Base-by-base conservation (phyloP, 2,888 invertebrate genomes). In the Erebia palarica region DNA sequence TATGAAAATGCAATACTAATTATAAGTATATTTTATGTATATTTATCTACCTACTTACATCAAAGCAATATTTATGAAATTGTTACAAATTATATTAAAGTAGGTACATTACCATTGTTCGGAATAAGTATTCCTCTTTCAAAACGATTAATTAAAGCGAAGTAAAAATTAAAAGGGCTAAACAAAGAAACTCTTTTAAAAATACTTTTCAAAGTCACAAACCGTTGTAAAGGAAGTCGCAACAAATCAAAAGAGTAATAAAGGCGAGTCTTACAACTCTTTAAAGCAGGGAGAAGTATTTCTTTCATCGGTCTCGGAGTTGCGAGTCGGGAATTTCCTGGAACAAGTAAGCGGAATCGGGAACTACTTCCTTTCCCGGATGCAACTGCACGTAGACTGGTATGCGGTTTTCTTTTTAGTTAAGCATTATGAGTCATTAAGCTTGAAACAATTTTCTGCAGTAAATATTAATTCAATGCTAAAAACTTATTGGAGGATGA, bases 261-360 rank as follows among this genome's bases (percentile, higher is more conserved):
- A 86, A 84, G 85, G 81, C 75, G 79, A 78, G 77, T 77, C 79
- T 78, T 79, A 82, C 80, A 84, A 83, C 67, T 81, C 77, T 75
- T 59, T 67, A 21, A 57, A 57, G 18, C 59, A 11, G 21, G 63
- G 57, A 70, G 71, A 86, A 89, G 88, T 87, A 89, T 91, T 91
- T 90, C 88, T 90, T 91, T 89, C 85, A 83, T 82, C 82, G 84
- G 78, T 78, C 79, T 80, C 78, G 78, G 83, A 86, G 84, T 87
- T 85, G 78, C 79, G 78, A 84, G 84, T 78, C 80, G 81, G 78
- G 84, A 81, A 86, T 84, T 88, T 88, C 86, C 88, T 82, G 81
- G 75, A 79, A 81, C 77, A 84, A 83, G 82, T 79, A 76, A 80
- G 72, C 86, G 88, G 89, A 90, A 88, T 84, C 80, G 79, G 79